phyloP scores from a whole-genome alignment of 2,888 invertebrate genomes.

The Nephrotoma appendiculata region DNA sequence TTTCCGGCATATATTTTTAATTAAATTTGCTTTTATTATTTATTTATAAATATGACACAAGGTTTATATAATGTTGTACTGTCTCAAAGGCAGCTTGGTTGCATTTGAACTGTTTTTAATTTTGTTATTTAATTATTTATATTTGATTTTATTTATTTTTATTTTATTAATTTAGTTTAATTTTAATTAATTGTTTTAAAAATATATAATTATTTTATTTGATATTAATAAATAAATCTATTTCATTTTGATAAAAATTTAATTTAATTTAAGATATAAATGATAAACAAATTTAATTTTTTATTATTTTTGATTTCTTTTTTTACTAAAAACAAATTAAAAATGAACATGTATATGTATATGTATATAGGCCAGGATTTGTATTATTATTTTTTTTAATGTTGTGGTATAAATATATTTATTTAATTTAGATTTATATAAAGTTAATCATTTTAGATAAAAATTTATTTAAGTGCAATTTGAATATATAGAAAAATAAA shows the following conservation, averaged over 20 bases:
- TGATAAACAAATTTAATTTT: neutral
- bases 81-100: conserved; percentile 19
- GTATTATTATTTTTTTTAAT: neutral
- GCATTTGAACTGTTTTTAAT: conserved; percentile 14
- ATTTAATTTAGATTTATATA: neutral
- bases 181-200: neutral
- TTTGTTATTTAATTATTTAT: conserved; percentile 2
- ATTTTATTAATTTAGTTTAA: neutral
- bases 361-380: neutral
- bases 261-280: neutral
- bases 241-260: neutral
- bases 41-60: conserved; percentile 4
- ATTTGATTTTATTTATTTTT: conserved; percentile 4
- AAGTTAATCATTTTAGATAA: neutral
- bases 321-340: neutral
- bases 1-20: neutral
- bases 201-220: neutral
- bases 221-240: neutral
- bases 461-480: neutral
- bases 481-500: neutral
- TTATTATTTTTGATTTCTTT: neutral
- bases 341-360: neutral
- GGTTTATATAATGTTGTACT: conserved; percentile 16
- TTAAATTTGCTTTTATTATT: neutral
- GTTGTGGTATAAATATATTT: neutral